Evolutionary conservation across 2,797 vertebrate species (phyloP), one percentile per base, ranked within the genome.

Genomic region (Apogon hyalosoma): DNA sequence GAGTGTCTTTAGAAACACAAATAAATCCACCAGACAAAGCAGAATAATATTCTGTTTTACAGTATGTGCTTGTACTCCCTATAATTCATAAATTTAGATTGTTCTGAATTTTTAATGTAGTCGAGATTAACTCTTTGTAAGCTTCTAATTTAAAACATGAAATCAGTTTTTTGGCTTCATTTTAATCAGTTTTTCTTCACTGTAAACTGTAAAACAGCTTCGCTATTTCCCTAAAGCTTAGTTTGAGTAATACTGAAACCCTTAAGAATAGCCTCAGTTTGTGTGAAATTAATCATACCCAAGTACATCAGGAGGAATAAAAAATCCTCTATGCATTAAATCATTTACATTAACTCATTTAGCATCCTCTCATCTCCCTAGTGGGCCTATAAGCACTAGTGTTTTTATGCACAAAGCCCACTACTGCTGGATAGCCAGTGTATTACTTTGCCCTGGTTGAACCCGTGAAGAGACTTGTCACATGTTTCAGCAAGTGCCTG

Each of bases 401-500:
- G 53, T 75, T 41, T 63, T 65, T 59, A 46, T 66, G 43, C 69
- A 63, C 14, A 18, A 18, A 70, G 59, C 74, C 73, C 66, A 66
- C 80, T 53, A 67, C 64, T 63, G 58, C 56, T 43, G 16, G 52
- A 11, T 47, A 55, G 53, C 63, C 50, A 52, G 31, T 75, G 67
- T 52, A 65, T 83, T 73, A 75, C 33, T 41, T 43, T 69, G 65
- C 64, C 31, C 65, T 24, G 9, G 64, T 59, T 79, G 64, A 85
- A 68, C 65, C 63, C 65, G 65, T 65, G 58, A 87, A 83, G 73
- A 83, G 68, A 79, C 60, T 41, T 58, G 60, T 89, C 87, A 90
- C 87, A 81, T 87, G 77, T 88, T 89, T 76, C 64, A 76, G 75
- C 71, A 69, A 85, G 80, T 75, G 66, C 69, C 74, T 61, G 65